phyloP scores from a whole-genome alignment of 2,888 invertebrate genomes.

The Julus scandinavius region DNA sequence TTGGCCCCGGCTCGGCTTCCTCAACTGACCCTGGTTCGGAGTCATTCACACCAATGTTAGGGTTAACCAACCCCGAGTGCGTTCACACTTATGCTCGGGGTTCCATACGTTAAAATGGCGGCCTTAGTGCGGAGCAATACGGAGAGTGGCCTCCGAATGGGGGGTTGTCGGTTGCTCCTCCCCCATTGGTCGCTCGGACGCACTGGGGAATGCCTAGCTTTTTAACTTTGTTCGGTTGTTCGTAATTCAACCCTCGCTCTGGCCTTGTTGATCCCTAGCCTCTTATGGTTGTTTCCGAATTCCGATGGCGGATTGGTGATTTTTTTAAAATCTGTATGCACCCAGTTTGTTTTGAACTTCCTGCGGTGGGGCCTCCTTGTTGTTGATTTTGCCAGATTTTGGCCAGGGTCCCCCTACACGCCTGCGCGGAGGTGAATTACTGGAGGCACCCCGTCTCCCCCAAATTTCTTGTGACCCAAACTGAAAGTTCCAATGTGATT shows the following conservation, averaged over 20 bases:
- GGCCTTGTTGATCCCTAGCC: constrained; percentile 44
- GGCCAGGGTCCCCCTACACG: neutral
- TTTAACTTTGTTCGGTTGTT: neutral
- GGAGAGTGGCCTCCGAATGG: constrained; percentile 9
- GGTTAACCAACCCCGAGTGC: constrained; percentile 47
- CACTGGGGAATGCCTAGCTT: constrained; percentile 11
- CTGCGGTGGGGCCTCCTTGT: neutral
- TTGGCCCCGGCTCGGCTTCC: constrained; percentile 27
- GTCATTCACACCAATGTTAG: constrained; percentile 43
- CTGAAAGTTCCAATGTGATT: too few relatives aligned
- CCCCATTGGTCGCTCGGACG: constrained; percentile 37
- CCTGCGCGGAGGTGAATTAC: neutral
- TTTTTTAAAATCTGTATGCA: too few relatives aligned
- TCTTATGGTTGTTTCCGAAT: neutral
- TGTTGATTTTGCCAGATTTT: neutral
- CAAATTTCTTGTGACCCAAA: neutral
- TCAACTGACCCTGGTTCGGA: constrained; percentile 50
- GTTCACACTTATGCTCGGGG: constrained; percentile 39
- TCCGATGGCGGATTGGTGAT: neutral
- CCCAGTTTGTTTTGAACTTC: neutral
- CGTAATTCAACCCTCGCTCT: constrained; percentile 20
- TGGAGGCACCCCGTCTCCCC: neutral
- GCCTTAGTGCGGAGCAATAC: neutral
- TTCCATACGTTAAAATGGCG: constrained; percentile 4
- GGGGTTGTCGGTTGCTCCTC: neutral